Conservation (phyloP, 35 echinoderm and acorn worm genomes). For the Hemicentrotus pulcherrimus region DNA sequence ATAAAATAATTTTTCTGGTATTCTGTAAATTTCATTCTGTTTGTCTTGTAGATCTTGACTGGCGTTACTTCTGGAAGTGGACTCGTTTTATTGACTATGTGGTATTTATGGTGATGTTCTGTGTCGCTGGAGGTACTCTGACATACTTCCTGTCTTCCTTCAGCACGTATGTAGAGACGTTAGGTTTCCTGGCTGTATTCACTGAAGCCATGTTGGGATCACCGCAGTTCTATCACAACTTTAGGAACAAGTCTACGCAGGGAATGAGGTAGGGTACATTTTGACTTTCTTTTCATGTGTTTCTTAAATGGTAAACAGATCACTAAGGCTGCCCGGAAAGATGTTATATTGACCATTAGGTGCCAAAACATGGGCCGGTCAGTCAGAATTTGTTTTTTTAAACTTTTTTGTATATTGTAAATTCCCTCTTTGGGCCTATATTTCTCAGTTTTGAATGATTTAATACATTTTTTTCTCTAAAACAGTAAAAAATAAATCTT, state of each 20-base stretch:
- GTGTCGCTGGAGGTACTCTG: conserved; percentile 58
- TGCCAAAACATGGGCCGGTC: too few relatives aligned
- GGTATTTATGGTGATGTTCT: conserved; percentile 79
- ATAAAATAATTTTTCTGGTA: background rate
- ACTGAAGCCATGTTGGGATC: conserved; percentile 91
- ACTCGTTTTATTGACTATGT: conserved; percentile 85
- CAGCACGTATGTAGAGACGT: conserved; percentile 69
- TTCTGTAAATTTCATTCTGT: background rate
- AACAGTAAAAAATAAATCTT: too few relatives aligned
- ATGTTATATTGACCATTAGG: too few relatives aligned
- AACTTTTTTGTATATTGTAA: too few relatives aligned
- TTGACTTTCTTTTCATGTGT: too few relatives aligned
- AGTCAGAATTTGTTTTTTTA: too few relatives aligned
- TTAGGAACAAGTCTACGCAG: conserved; percentile 89
- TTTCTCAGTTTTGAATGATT: too few relatives aligned
- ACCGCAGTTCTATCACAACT: conserved; percentile 95
- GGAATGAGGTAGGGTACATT: conserved; percentile 99
- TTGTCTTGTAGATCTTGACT: conserved; percentile 83
- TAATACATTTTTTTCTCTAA: too few relatives aligned
- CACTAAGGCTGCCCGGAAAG: too few relatives aligned
- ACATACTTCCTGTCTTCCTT: conserved; percentile 69
- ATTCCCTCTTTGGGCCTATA: too few relatives aligned
- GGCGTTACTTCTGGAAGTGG: conserved; percentile 93
- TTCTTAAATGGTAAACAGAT: too few relatives aligned
- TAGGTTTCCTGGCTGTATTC: conserved; percentile 97